Evolutionary conservation across 1,140 invertebrate genomes (phyloP).

Genomic region (Anoplolepis gracilipes): DNA sequence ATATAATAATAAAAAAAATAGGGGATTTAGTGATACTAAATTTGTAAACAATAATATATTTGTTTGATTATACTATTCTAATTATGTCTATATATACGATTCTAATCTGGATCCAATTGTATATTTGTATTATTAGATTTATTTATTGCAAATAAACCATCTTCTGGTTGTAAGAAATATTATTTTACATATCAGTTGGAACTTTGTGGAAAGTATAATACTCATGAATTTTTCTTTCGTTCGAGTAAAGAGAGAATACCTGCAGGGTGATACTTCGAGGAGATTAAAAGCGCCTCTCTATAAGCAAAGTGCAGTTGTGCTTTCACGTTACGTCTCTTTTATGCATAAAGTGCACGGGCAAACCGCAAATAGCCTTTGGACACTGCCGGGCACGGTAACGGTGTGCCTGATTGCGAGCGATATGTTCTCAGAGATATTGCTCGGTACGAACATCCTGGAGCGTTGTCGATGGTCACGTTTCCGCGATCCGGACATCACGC

Average conservation of each 20-base stretch:
- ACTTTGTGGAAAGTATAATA: conserved; percentile 4
- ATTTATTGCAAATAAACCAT: neutral
- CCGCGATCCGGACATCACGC: conserved; percentile 72
- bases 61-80: neutral
- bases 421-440: conserved; percentile 73
- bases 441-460: conserved; percentile 71
- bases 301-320: conserved; percentile 62
- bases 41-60: neutral
- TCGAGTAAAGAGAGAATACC: conserved; percentile 9
- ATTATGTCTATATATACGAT: neutral
- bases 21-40: neutral
- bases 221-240: conserved; percentile 8
- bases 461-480: conserved; percentile 76
- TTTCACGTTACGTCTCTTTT: conserved; percentile 74
- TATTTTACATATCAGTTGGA: conserved; percentile 6
- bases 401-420: conserved; percentile 75
- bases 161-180: neutral
- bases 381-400: conserved; percentile 73
- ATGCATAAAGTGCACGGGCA: conserved; percentile 70
- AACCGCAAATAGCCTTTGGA: conserved; percentile 77
- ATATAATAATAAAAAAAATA: neutral
- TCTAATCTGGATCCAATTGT: neutral
- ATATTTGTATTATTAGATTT: conserved; percentile 23
- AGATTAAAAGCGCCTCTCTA: conserved; percentile 50
- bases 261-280: conserved; percentile 54